phyloP scores from a whole-genome alignment of 2,888 invertebrate species.

The Ormyrus pomaceus region DNA sequence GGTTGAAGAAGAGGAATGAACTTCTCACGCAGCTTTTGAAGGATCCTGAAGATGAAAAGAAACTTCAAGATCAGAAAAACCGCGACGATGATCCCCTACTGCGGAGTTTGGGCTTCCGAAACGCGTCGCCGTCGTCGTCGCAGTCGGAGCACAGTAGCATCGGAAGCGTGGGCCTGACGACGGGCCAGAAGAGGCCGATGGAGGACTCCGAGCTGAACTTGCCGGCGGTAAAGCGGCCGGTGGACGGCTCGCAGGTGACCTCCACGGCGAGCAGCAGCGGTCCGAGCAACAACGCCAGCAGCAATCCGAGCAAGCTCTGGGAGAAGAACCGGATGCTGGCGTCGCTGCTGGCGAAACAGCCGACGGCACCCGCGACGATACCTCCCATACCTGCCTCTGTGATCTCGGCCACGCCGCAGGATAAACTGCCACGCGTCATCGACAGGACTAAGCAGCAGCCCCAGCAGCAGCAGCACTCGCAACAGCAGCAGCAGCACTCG shows the following conservation, averaged over 20 bases:
- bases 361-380: conserved; percentile 81
- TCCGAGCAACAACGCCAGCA: conserved; percentile 68
- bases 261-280: conserved; percentile 72
- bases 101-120: conserved; percentile 78
- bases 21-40: conserved; percentile 80
- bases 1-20: conserved; percentile 80
- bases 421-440: conserved; percentile 79
- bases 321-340: conserved; percentile 92
- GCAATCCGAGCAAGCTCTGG: conserved; percentile 82
- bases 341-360: conserved; percentile 86
- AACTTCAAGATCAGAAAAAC: conserved; percentile 69
- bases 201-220: conserved; percentile 80
- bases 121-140: conserved; percentile 77
- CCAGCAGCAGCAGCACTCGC: conserved; percentile 77
- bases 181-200: conserved; percentile 79
- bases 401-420: conserved; percentile 84
- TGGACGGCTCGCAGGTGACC: conserved; percentile 74
- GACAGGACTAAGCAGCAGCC: conserved; percentile 69
- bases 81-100: conserved; percentile 78
- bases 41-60: conserved; percentile 77
- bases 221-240: conserved; percentile 74
- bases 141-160: conserved; percentile 73
- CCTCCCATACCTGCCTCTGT: conserved; percentile 81
- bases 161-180: conserved; percentile 67
- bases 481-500: conserved; percentile 70